Evolutionary conservation across 2,797 vertebrate species (phyloP).

Genomic region (Emys orbicularis): DNA sequence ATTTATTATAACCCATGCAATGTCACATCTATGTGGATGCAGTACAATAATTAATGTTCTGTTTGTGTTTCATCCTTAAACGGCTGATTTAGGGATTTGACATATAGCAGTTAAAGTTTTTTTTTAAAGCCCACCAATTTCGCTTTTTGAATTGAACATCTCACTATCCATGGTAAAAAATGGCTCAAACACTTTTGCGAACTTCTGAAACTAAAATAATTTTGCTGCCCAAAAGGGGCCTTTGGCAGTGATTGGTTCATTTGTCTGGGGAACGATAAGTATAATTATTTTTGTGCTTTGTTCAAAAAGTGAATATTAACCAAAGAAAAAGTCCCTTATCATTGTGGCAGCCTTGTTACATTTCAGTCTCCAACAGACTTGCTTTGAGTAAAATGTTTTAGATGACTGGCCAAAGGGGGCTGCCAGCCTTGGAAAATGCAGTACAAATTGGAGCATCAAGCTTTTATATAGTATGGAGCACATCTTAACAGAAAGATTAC

Average conservation of each 20-base stretch:
- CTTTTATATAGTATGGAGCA: background rate
- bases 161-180: background rate
- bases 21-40: background rate
- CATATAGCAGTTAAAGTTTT: background rate
- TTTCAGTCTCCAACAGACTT: background rate
- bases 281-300: background rate
- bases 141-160: background rate
- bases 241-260: background rate
- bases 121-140: background rate
- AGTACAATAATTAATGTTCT: background rate
- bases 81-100: background rate
- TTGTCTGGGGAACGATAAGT: background rate
- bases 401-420: background rate
- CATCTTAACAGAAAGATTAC: background rate
- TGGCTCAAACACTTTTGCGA: background rate
- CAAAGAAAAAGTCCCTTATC: background rate
- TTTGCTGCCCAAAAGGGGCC: too few relatives aligned
- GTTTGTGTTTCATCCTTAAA: background rate
- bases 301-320: constrained; percentile 3
- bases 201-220: too few relatives aligned
- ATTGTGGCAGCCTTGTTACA: background rate
- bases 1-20: background rate
- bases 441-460: constrained; percentile 2
- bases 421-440: constrained; percentile 34
- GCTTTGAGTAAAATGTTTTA: background rate